These are phyloP conservation scores for Upupa epops DNA, from an alignment of 2,113 vertebrate genomes.

Conservation along the genomic window DNA sequence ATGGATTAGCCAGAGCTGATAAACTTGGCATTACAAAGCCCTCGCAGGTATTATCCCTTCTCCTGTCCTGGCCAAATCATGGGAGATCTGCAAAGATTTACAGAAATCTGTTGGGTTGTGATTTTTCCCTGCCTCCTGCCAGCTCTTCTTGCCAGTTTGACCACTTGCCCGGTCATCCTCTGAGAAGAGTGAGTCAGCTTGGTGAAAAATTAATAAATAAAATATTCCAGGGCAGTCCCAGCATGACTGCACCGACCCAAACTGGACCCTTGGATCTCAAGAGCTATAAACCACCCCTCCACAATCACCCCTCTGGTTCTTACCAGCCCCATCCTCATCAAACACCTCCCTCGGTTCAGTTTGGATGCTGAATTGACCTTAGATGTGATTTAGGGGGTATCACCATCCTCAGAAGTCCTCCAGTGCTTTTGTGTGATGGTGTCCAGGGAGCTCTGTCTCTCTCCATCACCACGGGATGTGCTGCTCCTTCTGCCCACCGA, in stretches of 20 bases:
- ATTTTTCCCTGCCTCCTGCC: conserved; percentile 13
- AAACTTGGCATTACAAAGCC: background rate
- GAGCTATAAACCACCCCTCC: accelerated
- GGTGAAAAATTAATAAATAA: background rate
- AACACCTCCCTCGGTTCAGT: background rate
- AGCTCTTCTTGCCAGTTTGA: conserved; percentile 32
- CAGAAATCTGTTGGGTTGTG: background rate
- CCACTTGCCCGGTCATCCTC: background rate
- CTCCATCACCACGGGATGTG: accelerated
- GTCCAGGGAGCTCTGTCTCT: background rate
- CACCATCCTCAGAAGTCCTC: background rate
- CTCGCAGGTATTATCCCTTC: background rate
- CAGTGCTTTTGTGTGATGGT: background rate
- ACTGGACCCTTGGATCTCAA: accelerated
- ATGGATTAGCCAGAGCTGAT: background rate
- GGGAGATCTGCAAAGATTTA: background rate
- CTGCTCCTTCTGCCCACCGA: accelerated
- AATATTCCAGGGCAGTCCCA: background rate
- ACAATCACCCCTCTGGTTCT: background rate
- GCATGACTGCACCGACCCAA: background rate
- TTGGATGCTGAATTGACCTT: background rate
- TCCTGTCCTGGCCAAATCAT: background rate
- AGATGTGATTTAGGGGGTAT: background rate
- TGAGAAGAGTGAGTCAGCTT: background rate
- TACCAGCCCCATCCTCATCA: background rate